These are phyloP conservation scores for Gallinago paraguaiae DNA, from an alignment of 2,113 vertebrate species.

Conservation along the genomic window DNA sequence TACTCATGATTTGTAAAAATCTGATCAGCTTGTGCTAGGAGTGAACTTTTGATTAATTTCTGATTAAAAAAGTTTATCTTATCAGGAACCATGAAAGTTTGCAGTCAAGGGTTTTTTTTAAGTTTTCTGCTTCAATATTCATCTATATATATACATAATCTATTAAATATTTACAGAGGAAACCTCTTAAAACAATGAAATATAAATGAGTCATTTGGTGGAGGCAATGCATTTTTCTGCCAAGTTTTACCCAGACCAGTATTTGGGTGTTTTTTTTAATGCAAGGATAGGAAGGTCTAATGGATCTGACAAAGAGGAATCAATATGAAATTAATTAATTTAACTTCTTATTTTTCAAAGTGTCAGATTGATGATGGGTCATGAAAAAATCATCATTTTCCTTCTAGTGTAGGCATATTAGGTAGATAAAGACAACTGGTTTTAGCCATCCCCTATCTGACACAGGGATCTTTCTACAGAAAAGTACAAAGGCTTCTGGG, in stretches of 20 bases:
- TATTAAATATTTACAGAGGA: conserved; percentile 40
- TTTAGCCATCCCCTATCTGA: background rate
- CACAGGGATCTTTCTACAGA: background rate
- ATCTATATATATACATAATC: background rate
- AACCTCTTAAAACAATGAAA: conserved; percentile 52
- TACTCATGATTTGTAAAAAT: background rate
- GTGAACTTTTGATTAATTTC: background rate
- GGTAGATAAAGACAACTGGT: background rate
- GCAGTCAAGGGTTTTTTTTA: background rate
- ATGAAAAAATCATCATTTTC: background rate
- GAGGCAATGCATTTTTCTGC: background rate
- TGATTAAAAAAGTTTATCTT: background rate
- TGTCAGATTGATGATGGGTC: background rate
- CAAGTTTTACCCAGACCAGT: background rate
- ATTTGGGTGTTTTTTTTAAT: background rate
- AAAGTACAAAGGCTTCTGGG: background rate
- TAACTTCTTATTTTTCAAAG: conserved; percentile 19
- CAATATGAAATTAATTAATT: conserved; percentile 35
- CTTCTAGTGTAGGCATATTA: background rate
- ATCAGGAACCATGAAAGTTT: background rate
- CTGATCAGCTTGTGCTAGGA: background rate
- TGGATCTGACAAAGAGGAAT: conserved; percentile 13
- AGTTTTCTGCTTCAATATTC: background rate
- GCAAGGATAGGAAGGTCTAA: background rate
- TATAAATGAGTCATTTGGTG: conserved; percentile 21